phyloP scores from a whole-genome alignment of 2,113 vertebrate genomes.

The Mustelus asterias region DNA sequence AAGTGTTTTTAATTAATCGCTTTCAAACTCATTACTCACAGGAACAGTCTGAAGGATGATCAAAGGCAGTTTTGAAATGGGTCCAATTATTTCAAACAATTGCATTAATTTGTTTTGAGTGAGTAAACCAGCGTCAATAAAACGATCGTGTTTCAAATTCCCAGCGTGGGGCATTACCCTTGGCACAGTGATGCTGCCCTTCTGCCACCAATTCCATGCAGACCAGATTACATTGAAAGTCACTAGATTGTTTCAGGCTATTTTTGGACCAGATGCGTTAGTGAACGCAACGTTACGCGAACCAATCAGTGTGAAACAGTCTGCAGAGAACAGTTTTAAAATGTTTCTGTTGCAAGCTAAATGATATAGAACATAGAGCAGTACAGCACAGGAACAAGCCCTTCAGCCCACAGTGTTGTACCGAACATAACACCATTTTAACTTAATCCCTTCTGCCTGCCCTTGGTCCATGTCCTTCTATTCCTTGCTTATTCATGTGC shows the following conservation, averaged over 20 bases:
- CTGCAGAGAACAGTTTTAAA: neutral
- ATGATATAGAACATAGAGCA: neutral
- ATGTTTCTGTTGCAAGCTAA: neutral
- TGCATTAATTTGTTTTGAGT: slow-evolving; percentile 35
- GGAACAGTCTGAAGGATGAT: slow-evolving; percentile 26
- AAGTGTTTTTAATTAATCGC: slow-evolving; percentile 32
- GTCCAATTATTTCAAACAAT: slow-evolving; percentile 26
- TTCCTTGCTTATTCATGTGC: too few relatives aligned
- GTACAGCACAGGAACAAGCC: too few relatives aligned
- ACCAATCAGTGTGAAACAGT: neutral
- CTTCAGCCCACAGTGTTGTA: too few relatives aligned
- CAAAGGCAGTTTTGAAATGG: slow-evolving; percentile 34
- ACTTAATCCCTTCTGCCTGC: too few relatives aligned
- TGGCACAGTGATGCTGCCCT: neutral
- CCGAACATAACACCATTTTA: too few relatives aligned
- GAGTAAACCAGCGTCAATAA: slow-evolving; percentile 6
- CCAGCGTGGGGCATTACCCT: neutral
- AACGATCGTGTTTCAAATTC: neutral
- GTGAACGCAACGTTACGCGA: neutral
- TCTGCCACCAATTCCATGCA: neutral
- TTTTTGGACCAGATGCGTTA: neutral
- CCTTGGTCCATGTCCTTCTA: too few relatives aligned
- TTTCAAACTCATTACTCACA: slow-evolving; percentile 25
- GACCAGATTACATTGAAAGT: neutral
- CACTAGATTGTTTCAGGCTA: neutral